phyloP scores from a whole-genome alignment of 2,888 invertebrate species.

The Limnephilus marmoratus region DNA sequence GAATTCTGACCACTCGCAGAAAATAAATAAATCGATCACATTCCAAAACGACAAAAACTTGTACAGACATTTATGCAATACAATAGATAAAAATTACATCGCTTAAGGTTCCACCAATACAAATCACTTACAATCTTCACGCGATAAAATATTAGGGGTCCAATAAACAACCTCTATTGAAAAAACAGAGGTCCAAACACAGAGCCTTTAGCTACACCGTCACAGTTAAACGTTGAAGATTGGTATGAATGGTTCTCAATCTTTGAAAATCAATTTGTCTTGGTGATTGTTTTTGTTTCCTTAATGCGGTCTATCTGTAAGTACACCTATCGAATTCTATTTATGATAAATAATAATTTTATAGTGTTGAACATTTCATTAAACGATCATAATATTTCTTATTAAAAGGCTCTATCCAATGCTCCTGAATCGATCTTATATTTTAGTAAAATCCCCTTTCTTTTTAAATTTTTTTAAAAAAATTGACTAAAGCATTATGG shows the following conservation, averaged over 20 bases:
- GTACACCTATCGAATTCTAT: too few species aligned
- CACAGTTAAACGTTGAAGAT: neutral
- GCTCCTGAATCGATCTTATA: too few species aligned
- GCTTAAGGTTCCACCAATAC: neutral
- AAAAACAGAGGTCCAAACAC: constrained; percentile 11
- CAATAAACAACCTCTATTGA: constrained; percentile 6
- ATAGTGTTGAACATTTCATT: too few species aligned
- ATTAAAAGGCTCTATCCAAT: too few species aligned
- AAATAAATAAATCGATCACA: neutral
- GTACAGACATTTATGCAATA: neutral
- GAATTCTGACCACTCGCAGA: neutral
- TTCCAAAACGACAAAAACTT: neutral
- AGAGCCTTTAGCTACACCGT: neutral
- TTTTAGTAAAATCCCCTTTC: too few species aligned
- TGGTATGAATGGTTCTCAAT: neutral
- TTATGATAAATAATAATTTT: too few species aligned
- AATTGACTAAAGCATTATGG: too few species aligned
- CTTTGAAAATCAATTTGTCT: neutral
- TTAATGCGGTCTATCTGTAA: too few species aligned
- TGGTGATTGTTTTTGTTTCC: too few species aligned
- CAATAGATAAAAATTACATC: constrained; percentile 3
- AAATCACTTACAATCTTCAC: constrained; percentile 14
- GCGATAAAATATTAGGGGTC: constrained; percentile 24
- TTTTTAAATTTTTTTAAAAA: too few species aligned
- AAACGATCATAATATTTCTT: too few species aligned